Evolutionary conservation across 2,888 invertebrate genomes (phyloP).

Genomic region (Chesias legatella): DNA sequence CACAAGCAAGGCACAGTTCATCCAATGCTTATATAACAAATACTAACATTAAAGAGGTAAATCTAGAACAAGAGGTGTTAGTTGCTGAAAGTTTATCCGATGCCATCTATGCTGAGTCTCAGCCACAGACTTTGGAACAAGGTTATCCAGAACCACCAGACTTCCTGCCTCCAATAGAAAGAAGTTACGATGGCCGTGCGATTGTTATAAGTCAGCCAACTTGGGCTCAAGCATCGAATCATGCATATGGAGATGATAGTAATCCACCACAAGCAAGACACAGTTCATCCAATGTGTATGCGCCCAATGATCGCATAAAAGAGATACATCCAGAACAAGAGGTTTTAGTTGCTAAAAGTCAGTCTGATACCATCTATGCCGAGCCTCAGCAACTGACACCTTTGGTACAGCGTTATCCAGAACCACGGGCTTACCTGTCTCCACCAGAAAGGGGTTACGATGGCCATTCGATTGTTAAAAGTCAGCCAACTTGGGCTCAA

Average conservation of each 20-base stretch:
- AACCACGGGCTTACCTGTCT: slow-evolving; percentile 1
- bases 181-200: not conserved
- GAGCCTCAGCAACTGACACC: not conserved
- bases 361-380: not conserved
- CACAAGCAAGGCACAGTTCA: slow-evolving; percentile 6
- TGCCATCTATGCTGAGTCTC: not conserved
- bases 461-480: not conserved
- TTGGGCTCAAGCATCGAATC: not conserved
- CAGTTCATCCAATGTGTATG: slow-evolving; percentile 5
- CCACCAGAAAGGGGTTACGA: slow-evolving; percentile 2
- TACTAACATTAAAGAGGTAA: no score
- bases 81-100: not conserved
- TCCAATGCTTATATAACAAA: slow-evolving; percentile 1
- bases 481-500: not conserved
- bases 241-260: not conserved
- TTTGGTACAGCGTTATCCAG: slow-evolving; percentile 1
- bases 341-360: not conserved
- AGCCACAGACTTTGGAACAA: not conserved
- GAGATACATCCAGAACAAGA: no score
- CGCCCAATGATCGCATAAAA: not conserved
- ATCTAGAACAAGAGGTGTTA: no score
- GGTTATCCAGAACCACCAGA: slow-evolving; percentile 3
- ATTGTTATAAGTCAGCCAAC: not conserved
- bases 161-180: slow-evolving; percentile 1
- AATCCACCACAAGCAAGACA: slow-evolving; percentile 4